Evolutionary conservation across 2,888 invertebrate species (phyloP), one percentile per base, ranked within the genome.

Genomic region (Branchipolynoe longqiensis): DNA sequence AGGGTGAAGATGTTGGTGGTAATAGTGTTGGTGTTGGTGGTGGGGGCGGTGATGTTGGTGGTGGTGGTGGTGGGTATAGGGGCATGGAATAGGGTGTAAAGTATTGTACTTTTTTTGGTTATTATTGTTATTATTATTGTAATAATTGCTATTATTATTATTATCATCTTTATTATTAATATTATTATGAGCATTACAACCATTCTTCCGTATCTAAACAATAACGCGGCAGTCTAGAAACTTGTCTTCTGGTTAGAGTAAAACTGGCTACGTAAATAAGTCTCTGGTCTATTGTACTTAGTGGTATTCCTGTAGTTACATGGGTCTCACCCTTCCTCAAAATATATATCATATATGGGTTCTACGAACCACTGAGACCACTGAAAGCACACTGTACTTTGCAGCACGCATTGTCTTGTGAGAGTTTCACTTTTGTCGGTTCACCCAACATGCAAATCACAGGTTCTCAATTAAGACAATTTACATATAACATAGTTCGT

Each of bases 261-360:
- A 33, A 38, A 69, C 18, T 36, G 69, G 38, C 2, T 38, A 69
- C 38, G 69, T 69, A 69, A 69, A 69, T 69, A 69, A 69, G 69
- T 69, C 69, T 69, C 8, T 69, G 12, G 0, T 69, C 1, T 69
- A 69, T 14, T 38, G 36, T 69, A 69, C 38, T 33, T 69, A n/a
- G n/a, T 22, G 38, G 69, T 69, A 69, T 36, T 38, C 69, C 69
- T n/a, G 31, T 62, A 31, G 31, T 62, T 62, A 69, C 14, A 69
- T 33, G 33, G 69, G 69, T 69, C 69, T 69, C 69, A 38, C 69
- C 38, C n/a, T 69, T 69, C 38, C 36, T 69, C 36, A 69, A 69
- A 69, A 69, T 69, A 69, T 69, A 69, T 69, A 69, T 69, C 69
- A 69, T 69, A 69, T 69, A 69, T 69, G 69, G 69, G 69, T 69